phyloP scores from a whole-genome alignment of 2,888 invertebrate species.

The Drosophila peninsularis region DNA sequence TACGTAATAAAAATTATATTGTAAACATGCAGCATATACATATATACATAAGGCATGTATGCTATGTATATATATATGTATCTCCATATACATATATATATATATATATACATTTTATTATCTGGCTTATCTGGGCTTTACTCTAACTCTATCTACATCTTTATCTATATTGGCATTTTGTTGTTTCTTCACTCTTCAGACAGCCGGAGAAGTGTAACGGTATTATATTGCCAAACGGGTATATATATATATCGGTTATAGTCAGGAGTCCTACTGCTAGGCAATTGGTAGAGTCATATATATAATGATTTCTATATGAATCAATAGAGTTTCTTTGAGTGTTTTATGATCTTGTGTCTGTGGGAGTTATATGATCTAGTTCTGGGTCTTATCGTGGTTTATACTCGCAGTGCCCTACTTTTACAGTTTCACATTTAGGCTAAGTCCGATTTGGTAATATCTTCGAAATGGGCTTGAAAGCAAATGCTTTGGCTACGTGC shows the following conservation, averaged over 20 bases:
- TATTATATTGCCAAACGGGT: neutral
- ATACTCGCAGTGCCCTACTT: neutral
- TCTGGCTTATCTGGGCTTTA: conserved; percentile 25
- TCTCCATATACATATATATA: neutral
- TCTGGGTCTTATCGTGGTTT: neutral
- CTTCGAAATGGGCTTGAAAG: conserved; percentile 3
- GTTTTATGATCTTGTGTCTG: neutral
- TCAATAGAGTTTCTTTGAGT: neutral
- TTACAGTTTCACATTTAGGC: neutral
- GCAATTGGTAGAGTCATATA: no score
- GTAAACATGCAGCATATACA: conserved; percentile 30
- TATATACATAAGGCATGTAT: no score
- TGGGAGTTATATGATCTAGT: neutral
- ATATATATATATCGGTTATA: neutral
- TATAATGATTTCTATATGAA: neutral
- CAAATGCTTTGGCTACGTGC: conserved; percentile 33
- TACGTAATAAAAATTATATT: conserved; percentile 31
- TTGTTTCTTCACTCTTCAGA: conserved; percentile 7
- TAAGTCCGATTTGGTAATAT: conserved; percentile 4
- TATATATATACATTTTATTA: conserved; percentile 5
- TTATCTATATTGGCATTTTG: conserved; percentile 17
- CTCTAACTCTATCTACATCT: conserved; percentile 11
- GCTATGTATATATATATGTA: conserved; percentile 6
- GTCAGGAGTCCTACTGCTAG: neutral
- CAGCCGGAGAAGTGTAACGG: neutral